Percentiles rank a stretch among this genome's conserved stretches.
Evolutionary conservation across 2,888 invertebrate species (phyloP).

Genomic region (Drosophila neoperkinsi): DNA sequence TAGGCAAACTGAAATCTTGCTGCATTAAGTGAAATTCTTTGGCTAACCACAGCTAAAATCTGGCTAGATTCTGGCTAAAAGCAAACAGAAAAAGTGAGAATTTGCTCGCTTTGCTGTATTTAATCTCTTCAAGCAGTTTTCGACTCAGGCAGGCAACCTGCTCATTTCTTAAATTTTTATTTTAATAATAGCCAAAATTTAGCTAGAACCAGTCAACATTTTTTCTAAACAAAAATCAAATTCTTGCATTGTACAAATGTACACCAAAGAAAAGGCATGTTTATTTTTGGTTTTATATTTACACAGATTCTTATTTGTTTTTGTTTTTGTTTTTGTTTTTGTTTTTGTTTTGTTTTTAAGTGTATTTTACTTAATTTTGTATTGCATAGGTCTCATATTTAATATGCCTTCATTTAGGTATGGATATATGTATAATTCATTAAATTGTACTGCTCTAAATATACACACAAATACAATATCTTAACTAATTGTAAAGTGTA

Average conservation of each 20-base stretch:
- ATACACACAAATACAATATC: slow-evolving; percentile 64
- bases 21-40: neutral
- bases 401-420: slow-evolving; percentile 51
- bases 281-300: slow-evolving; percentile 47
- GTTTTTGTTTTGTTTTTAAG: slow-evolving; percentile 8
- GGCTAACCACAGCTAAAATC: neutral
- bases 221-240: neutral
- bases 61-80: neutral
- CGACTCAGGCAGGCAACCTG: neutral
- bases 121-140: neutral
- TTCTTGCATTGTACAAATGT: neutral
- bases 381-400: slow-evolving; percentile 58
- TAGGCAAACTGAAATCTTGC: neutral
- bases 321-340: slow-evolving; percentile 1
- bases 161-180: accelerated
- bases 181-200: neutral
- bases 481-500: slow-evolving; percentile 56
- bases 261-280: slow-evolving; percentile 20
- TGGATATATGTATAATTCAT: slow-evolving; percentile 59
- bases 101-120: neutral
- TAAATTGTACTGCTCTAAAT: slow-evolving; percentile 42
- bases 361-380: slow-evolving; percentile 43
- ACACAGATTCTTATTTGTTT: slow-evolving; percentile 44
- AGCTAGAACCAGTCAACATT: neutral
- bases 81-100: neutral